Evolutionary conservation across 2,113 vertebrate genomes (phyloP).

Genomic region (Otolemur garnettii): DNA sequence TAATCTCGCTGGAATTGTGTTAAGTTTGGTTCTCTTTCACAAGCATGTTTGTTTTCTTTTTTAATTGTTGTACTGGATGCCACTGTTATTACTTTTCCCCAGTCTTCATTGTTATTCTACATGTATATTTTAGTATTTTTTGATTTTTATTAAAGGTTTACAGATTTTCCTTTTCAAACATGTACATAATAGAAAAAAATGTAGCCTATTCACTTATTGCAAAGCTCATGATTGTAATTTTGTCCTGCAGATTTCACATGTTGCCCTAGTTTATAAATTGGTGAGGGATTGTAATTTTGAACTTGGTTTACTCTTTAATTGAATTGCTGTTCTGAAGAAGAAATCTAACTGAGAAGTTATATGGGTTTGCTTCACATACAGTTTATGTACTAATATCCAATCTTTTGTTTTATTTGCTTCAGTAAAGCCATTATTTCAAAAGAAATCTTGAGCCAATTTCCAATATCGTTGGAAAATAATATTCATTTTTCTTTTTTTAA

Average conservation of each 20-base stretch:
- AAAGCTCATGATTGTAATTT: not conserved
- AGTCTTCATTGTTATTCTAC: not conserved
- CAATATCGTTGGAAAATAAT: not conserved
- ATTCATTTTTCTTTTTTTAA: not conserved
- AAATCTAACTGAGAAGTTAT: too few species aligned
- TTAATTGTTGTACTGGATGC: not conserved
- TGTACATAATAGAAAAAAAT: not conserved
- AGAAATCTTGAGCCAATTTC: not conserved
- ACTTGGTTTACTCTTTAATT: constrained; percentile 1
- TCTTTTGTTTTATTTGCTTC: not conserved
- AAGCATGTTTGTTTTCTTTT: not conserved
- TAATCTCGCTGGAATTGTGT: not conserved
- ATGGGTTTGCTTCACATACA: not conserved
- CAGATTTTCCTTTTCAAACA: not conserved
- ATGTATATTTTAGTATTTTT: not conserved
- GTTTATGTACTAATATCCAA: not conserved
- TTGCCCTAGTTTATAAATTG: not conserved
- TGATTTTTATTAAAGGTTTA: not conserved
- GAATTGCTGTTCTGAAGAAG: not conserved
- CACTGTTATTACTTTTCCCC: not conserved
- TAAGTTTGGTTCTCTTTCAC: not conserved
- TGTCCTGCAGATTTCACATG: not conserved
- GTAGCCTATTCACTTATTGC: not conserved
- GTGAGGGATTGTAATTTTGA: not conserved
- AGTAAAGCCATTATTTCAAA: not conserved